These are phyloP conservation scores for Myiopsitta monachus DNA, from an alignment of 2,113 vertebrate species.

Conservation along the genomic window DNA sequence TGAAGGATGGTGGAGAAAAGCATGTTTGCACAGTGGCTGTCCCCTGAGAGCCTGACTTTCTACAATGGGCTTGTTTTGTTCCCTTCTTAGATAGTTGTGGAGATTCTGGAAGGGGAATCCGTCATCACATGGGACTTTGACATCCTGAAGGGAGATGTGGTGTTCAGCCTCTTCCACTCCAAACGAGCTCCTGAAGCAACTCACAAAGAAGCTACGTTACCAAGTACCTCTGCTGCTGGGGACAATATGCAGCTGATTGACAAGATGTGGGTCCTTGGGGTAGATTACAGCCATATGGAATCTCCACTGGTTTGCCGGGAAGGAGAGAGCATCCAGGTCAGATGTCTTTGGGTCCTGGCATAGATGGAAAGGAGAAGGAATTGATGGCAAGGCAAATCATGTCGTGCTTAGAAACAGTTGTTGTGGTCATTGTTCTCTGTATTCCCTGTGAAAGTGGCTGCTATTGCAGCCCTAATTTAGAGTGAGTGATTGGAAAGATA, in stretches of 20 bases:
- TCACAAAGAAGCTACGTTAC: slow-evolving; percentile 9
- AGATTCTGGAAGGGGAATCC: slow-evolving; percentile 80
- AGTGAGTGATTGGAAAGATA: neutral
- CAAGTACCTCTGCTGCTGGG: slow-evolving; percentile 10
- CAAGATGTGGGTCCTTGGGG: slow-evolving; percentile 73
- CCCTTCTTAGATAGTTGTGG: slow-evolving; percentile 70
- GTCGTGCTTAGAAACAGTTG: neutral
- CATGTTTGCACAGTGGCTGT: neutral
- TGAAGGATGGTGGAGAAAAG: neutral
- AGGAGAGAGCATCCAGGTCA: slow-evolving; percentile 86
- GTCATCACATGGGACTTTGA: slow-evolving; percentile 90
- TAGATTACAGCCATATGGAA: slow-evolving; percentile 79
- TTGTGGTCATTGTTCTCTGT: neutral
- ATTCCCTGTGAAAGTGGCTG: neutral
- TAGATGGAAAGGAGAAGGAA: neutral
- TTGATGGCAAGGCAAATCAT: fast-evolving
- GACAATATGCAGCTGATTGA: slow-evolving; percentile 72
- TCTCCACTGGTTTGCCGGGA: slow-evolving; percentile 79
- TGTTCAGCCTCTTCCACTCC: slow-evolving; percentile 83
- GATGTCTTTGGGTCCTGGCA: neutral
- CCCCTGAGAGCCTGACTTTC: neutral
- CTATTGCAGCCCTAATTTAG: neutral
- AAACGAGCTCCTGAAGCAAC: slow-evolving; percentile 63
- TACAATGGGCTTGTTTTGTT: neutral
- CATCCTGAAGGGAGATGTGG: slow-evolving; percentile 81